phyloP scores from a whole-genome alignment of 2,113 vertebrate species.

The Pedionomus torquatus region DNA sequence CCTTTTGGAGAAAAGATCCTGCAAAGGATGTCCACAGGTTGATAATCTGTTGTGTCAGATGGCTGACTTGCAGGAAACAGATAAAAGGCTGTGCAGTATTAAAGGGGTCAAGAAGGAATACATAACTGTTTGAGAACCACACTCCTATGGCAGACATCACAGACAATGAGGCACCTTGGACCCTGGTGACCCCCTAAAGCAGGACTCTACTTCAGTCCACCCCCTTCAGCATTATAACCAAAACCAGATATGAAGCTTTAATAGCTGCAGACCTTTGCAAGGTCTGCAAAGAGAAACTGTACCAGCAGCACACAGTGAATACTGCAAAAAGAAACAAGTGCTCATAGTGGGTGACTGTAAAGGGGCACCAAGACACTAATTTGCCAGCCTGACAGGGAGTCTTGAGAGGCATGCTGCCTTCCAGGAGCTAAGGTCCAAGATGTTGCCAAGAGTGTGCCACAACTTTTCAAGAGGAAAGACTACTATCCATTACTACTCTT shows the following conservation, averaged over 20 bases:
- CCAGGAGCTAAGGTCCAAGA: not conserved
- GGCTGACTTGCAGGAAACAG: not conserved
- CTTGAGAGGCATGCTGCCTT: not conserved
- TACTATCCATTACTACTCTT: not conserved
- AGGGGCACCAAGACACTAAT: not conserved
- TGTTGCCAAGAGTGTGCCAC: not conserved
- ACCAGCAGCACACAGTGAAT: not conserved
- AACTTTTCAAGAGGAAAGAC: not conserved
- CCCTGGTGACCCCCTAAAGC: not conserved
- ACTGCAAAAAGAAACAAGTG: not conserved
- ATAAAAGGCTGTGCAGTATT: not conserved
- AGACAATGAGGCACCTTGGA: not conserved
- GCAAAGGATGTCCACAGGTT: not conserved
- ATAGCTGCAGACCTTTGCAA: not conserved
- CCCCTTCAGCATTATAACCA: not conserved
- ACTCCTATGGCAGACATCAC: not conserved
- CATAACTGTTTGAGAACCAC: not conserved
- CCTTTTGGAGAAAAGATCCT: not conserved
- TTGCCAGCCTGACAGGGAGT: not conserved
- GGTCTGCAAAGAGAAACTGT: not conserved
- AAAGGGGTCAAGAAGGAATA: not conserved
- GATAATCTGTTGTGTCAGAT: not conserved
- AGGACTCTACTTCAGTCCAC: not conserved
- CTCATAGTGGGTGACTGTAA: not conserved
- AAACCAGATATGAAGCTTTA: not conserved